A percentile compares a stretch with the other conserved stretches of the same genome.
These are phyloP conservation scores for Aplochiton taeniatus DNA, from an alignment of 2,797 vertebrate species.

Conservation along the genomic window DNA sequence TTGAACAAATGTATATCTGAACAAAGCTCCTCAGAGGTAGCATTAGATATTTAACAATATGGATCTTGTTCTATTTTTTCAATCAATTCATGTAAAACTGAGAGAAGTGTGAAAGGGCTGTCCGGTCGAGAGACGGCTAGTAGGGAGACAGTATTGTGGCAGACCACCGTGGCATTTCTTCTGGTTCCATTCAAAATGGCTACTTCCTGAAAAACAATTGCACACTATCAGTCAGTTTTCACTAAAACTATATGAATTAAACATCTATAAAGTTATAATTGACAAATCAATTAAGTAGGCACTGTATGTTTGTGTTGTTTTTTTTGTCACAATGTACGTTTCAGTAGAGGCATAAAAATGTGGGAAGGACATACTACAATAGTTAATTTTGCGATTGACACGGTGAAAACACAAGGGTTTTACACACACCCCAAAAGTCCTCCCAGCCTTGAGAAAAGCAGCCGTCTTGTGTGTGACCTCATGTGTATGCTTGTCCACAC, in stretches of 20 bases:
- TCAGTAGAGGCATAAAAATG: too few species aligned
- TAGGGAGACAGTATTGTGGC: constrained; percentile 36
- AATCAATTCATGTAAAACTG: background rate
- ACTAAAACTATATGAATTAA: too few species aligned
- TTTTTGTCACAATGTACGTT: background rate
- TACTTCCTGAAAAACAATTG: constrained; percentile 25
- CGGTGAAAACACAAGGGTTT: background rate
- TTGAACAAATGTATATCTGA: too few species aligned
- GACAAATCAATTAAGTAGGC: too few species aligned
- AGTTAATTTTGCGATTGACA: too few species aligned
- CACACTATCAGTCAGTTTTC: background rate
- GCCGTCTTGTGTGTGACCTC: constrained; percentile 23
- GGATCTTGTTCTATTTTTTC: background rate
- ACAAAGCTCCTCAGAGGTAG: too few species aligned
- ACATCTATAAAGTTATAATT: too few species aligned
- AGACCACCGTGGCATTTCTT: constrained; percentile 29
- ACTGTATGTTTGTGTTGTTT: background rate
- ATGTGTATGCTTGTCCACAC: constrained; percentile 20
- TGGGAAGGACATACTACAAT: too few species aligned
- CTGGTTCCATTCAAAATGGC: constrained; percentile 38
- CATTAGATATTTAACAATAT: too few species aligned
- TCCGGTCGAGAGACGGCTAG: constrained; percentile 41
- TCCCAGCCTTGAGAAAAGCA: constrained; percentile 35
- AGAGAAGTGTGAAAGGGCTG: background rate
- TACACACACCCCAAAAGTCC: constrained; percentile 24